A percentile compares a stretch with the other conserved stretches of the same genome.
Evolutionary conservation across 2,113 vertebrate genomes (phyloP).

Genomic region (Motacilla tschutschensis): DNA sequence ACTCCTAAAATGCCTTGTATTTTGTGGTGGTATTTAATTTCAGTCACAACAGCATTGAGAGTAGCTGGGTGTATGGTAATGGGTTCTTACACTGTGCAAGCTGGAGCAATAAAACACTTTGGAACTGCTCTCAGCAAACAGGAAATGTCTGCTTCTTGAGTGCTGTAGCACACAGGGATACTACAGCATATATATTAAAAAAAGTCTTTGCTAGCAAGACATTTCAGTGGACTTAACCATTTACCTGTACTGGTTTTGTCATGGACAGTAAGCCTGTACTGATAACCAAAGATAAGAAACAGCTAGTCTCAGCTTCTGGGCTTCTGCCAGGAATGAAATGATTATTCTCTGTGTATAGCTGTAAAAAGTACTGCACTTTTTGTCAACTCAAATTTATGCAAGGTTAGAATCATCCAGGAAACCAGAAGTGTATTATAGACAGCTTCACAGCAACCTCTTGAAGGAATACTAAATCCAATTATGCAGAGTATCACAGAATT

Average conservation of each 20-base stretch:
- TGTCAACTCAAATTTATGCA: constrained; percentile 55
- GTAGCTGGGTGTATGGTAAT: constrained; percentile 28
- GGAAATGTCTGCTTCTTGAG: constrained; percentile 7
- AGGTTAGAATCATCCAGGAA: constrained; percentile 46
- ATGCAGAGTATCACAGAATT: constrained; percentile 27
- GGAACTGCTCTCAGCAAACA: constrained; percentile 13
- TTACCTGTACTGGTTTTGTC: constrained; percentile 29
- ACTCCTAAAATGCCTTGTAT: constrained; percentile 12
- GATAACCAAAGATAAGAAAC: constrained; percentile 58
- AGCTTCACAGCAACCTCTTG: constrained; percentile 44
- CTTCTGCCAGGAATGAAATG: constrained; percentile 38
- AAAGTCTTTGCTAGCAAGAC: constrained; percentile 31
- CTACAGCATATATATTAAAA: not conserved
- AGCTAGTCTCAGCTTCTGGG: constrained; percentile 26
- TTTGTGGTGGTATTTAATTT: constrained; percentile 27
- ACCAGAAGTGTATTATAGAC: constrained; percentile 5
- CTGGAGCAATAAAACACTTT: constrained; percentile 28
- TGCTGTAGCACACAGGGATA: constrained; percentile 22
- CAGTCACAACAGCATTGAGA: constrained; percentile 3
- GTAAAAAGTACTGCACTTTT: constrained; percentile 39
- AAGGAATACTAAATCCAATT: constrained; percentile 51
- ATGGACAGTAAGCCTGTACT: constrained; percentile 14
- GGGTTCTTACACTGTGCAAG: constrained; percentile 13
- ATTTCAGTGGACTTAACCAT: constrained; percentile 21
- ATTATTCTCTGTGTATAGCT: constrained; percentile 43